A percentile compares a stretch with the other conserved stretches of the same genome.
Evolutionary conservation across 2,113 vertebrate genomes (phyloP).

Genomic region (Oplegnathus fasciatus): DNA sequence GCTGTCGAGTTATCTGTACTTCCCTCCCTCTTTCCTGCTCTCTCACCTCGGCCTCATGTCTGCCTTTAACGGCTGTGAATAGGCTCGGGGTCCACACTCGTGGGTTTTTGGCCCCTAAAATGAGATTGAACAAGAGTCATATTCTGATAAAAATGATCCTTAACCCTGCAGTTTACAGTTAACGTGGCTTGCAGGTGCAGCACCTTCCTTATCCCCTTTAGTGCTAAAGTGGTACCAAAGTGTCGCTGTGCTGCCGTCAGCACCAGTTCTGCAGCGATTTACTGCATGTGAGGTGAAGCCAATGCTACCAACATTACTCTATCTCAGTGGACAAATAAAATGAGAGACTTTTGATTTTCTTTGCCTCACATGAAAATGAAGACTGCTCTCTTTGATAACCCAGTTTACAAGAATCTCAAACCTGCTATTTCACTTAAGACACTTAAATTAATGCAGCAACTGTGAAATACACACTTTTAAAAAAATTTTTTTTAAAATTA

Average conservation of each 20-base stretch:
- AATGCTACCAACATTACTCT: not conserved
- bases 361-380: not conserved
- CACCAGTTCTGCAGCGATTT: not conserved
- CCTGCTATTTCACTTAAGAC: not conserved
- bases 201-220: slow-evolving; percentile 71
- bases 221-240: slow-evolving; percentile 24
- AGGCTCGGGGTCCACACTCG: slow-evolving; percentile 8
- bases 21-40: slow-evolving; percentile 22
- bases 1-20: slow-evolving; percentile 64
- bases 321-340: not conserved
- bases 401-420: not conserved
- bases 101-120: slow-evolving; percentile 50
- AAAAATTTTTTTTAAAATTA: not conserved
- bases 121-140: slow-evolving; percentile 66
- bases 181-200: slow-evolving; percentile 67
- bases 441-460: not conserved
- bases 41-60: slow-evolving; percentile 50
- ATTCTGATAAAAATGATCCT: slow-evolving; percentile 62
- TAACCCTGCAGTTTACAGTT: slow-evolving; percentile 31
- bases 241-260: slow-evolving; percentile 16
- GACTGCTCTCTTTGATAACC: not conserved
- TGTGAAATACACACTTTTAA: not conserved
- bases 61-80: slow-evolving; percentile 45
- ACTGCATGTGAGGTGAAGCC: not conserved
- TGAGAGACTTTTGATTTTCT: not conserved